Base-by-base conservation (phyloP, 2,797 vertebrate species). In the Chaenodraco wilsoni region DNA sequence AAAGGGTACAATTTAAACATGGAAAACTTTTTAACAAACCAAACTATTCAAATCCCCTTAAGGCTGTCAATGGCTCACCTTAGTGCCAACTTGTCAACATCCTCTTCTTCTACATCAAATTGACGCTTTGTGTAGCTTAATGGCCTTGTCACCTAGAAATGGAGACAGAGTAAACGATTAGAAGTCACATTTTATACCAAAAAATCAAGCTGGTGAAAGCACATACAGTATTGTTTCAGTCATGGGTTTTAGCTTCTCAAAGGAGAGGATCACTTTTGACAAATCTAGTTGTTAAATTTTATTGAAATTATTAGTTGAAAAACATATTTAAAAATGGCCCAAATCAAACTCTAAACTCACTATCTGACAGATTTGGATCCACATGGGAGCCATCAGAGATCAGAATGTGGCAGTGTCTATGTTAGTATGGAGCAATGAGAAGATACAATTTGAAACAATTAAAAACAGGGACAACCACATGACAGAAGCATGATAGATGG, bases 61-160 rank as follows among this genome's bases (percentile, higher is more conserved):
- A 37, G 33, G 6, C 27, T 33, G 19, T 19, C 5, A 3, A 17
- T 2, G 19, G 15, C 91, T 85, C 90, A 99, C 98, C 97, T 97
- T 83, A 99, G 94, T 1, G 97, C 97, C 84, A 99, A 95, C 88
- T 98, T 99, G 89, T 99, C 98, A 46, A 99, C 96, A 52, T 99
- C 97, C 81, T 99, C 97, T 69, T 99, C 98, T 93, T 99, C 98
- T 52, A 99, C 96, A 69, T 99, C 97, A 82, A 99, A 99, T 84
- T 99, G 97, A 21, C 97, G 96, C 84, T 95, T 98, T 78, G 95
- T 98, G 93, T 97, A 98, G 92, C 97, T 98, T 75, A 96, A 94
- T 3, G 97, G 97, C 76, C 96, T 95, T 49, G 96, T 98, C 79
- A 99, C 95, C 98, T 99, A 78, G 41, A 64, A 37, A 69, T 50